Base-by-base conservation (phyloP, 2,113 vertebrate species). In the Vombatus ursinus region DNA sequence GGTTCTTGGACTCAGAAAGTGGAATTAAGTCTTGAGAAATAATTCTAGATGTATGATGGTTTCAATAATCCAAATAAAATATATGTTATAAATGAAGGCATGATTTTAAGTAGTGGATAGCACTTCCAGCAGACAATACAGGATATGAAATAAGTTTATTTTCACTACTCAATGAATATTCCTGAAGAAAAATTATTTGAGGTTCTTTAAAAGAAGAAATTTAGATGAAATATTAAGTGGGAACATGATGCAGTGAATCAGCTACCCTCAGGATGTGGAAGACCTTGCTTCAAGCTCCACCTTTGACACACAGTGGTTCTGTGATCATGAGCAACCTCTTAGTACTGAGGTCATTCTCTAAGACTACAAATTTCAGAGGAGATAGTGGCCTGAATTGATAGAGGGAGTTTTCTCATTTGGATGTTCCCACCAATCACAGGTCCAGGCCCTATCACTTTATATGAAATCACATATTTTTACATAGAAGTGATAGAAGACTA, bases 131-230 rank as follows among this genome's bases (percentile, higher is more conserved):
- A 92, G 2, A 0, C n/a, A 50, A 94, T 96, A 84, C 93, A 96
- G 94, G 11, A 12, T 95, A 19, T 95, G 89, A 95, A 93, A 89
- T 48, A 84, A 68, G 93, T 98, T 98, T 97, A n/a, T 95, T 97
- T 98, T 97, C 84, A 92, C 57, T 93, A 26, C 5, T 97, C 52
- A 90, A 9, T 89, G 93, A 91, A 52, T 89, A 96, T 89, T 19
- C 52, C 89, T 48, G 53, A 77, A 44, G 37, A 96, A 92, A 92
- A 89, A 26, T 16, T 26, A 54, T 92, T 94, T 68, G 44, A n/a
- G 10, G 2, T 54, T 47, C 94, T 95, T 93, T 52, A 92, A 90
- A 95, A n/a, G 90, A 96, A 37, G 50, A 93, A 52, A 0, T 51
- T 93, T 50, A 92, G 94, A 95, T 50, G 12, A 91, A 92, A 61